Evolutionary conservation across 2,113 vertebrate genomes (phyloP).

Genomic region (Charadrius vociferus): DNA sequence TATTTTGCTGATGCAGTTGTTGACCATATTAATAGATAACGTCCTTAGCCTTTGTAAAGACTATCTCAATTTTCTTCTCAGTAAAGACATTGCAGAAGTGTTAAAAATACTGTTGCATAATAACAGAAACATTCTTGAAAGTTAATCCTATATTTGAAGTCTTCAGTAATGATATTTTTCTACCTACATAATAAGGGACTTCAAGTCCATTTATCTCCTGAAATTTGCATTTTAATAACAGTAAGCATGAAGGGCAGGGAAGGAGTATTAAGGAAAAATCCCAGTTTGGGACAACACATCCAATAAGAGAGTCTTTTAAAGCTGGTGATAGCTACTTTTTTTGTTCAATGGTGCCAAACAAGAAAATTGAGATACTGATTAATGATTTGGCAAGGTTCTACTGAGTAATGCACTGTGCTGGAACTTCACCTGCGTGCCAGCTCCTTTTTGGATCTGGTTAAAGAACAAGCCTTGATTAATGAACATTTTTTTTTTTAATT

Average conservation of each 20-base stretch:
- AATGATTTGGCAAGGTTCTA: background rate
- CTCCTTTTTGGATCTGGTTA: background rate
- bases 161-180: background rate
- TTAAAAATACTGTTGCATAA: background rate
- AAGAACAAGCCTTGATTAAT: slow-evolving; percentile 5
- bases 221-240: slow-evolving; percentile 40
- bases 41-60: background rate
- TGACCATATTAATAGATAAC: background rate
- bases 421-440: background rate
- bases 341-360: background rate
- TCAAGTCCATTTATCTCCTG: background rate
- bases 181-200: background rate
- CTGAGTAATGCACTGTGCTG: background rate
- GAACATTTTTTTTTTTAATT: background rate
- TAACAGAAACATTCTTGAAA: background rate
- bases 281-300: background rate
- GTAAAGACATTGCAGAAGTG: background rate
- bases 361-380: background rate
- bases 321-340: background rate
- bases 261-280: background rate
- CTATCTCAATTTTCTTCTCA: background rate
- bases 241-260: background rate
- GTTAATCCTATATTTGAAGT: background rate
- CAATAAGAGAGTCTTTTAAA: background rate
- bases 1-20: background rate